phyloP scores from a whole-genome alignment of 2,888 invertebrate species.

The Diplazon laetatorius region DNA sequence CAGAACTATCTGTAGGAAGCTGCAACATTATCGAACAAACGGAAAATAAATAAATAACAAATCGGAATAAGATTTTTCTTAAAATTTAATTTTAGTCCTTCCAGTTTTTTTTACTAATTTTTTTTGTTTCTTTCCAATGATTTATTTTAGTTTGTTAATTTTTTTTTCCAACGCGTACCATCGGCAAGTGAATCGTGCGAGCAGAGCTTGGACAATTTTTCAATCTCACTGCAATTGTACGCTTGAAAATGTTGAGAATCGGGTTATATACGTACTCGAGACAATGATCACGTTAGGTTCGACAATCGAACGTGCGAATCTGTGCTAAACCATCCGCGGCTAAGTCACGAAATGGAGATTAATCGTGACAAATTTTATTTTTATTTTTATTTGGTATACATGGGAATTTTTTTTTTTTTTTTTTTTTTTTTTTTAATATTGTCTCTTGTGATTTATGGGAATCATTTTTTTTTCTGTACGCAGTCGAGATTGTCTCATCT shows the following conservation, averaged over 20 bases:
- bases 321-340: constrained; percentile 11
- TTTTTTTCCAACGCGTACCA: background rate
- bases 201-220: constrained; percentile 21
- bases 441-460: no score
- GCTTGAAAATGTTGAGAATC: constrained; percentile 24
- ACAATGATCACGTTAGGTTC: constrained; percentile 38
- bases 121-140: no score
- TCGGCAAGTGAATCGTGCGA: constrained; percentile 18
- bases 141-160: background rate
- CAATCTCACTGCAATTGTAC: background rate
- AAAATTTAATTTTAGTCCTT: no score
- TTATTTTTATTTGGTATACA: no score
- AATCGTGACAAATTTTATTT: no score
- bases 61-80: no score
- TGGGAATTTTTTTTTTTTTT: no score
- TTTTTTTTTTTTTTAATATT: no score
- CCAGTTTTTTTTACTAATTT: no score
- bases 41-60: constrained; percentile 6
- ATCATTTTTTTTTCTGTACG: no score
- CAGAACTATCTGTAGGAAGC: constrained; percentile 81
- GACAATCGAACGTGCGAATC: constrained; percentile 34
- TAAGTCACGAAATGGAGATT: constrained; percentile 36
- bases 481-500: no score
- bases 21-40: constrained; percentile 73
- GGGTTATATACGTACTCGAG: constrained; percentile 21